Base-by-base conservation (phyloP, 2,113 vertebrate genomes). In the Sinosuthora webbiana region DNA sequence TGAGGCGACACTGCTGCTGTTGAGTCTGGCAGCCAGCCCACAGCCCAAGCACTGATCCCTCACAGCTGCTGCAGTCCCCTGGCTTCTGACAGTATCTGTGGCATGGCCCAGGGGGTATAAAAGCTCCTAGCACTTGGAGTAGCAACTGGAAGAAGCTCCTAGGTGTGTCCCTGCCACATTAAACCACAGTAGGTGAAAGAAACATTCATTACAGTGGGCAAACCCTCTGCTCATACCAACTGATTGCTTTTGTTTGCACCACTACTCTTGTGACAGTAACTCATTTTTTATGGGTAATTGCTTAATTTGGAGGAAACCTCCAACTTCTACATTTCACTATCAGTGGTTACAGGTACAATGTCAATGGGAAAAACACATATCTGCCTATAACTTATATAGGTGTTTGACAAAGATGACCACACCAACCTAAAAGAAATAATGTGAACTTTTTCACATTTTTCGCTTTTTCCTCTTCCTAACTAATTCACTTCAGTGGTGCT, bases 321-420 rank as follows among this genome's bases (percentile, higher is more conserved):
- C 17, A 19, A 2, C 22, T 77, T 63, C 10, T 37, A 1, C 1
- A 0, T 77, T 90, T 84, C 15, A 18, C 6, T 67, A 2, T 65
- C 20, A 45, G 2, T 50, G 30, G 17, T 49, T 85, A 24, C 0
- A 2, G 53, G 39, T 76, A 22, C 7, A 1, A 9, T 37, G 17
- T 64, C 62, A 82, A 1, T 1, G 1, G 15, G 47, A 44, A 77
- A 82, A 60, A 47, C 0, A 1, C 4, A 11, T 4, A 1, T 59
- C 52, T 89, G 24, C n/a, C 27, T 87, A 22, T 28, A 81, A 23
- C 2, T 4, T 64, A 9, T 7, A 8, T 5, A 23, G 2, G 0
- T 67, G 16, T 55, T 79, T 89, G n/a, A 71, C 31, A 60, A 67
- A 68, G 49, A 15, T 78, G 33, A 56, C 24, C 35, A 22, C 17